Percentiles rank a stretch among this genome's conserved stretches.
Conservation (phyloP, 1,140 invertebrate genomes). For the Platorchestia sp. region DNA sequence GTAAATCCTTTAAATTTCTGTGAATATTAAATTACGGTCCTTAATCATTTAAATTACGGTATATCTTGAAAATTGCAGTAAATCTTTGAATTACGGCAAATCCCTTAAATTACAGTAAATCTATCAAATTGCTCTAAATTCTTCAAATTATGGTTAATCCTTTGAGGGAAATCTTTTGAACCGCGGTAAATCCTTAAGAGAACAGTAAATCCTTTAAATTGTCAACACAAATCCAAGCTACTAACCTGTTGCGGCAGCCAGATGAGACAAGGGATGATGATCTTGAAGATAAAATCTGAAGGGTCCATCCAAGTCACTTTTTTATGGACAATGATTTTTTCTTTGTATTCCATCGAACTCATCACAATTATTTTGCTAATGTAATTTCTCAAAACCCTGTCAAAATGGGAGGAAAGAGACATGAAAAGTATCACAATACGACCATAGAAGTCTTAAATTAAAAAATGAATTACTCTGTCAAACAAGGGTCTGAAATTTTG, state of each 20-base stretch:
- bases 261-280: conserved; percentile 39
- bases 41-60: no score
- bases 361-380: not conserved
- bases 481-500: not conserved
- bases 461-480: not conserved
- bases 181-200: no score
- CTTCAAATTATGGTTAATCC: no score
- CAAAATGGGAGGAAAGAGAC: not conserved
- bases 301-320: conserved; percentile 24
- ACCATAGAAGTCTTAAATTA: not conserved
- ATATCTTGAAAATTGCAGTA: no score
- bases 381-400: not conserved
- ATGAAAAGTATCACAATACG: not conserved
- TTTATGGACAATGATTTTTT: not conserved
- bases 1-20: no score
- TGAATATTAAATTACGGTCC: no score
- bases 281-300: conserved; percentile 34
- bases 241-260: conserved; percentile 36
- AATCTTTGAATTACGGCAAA: no score
- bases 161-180: no score
- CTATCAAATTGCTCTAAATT: no score
- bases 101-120: no score
- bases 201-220: not conserved
- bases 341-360: not conserved
- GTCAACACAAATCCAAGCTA: not conserved